Percentiles rank a stretch among this genome's conserved stretches.
Conservation (phyloP, 2,797 vertebrate species). For the Ceryle rudis region DNA sequence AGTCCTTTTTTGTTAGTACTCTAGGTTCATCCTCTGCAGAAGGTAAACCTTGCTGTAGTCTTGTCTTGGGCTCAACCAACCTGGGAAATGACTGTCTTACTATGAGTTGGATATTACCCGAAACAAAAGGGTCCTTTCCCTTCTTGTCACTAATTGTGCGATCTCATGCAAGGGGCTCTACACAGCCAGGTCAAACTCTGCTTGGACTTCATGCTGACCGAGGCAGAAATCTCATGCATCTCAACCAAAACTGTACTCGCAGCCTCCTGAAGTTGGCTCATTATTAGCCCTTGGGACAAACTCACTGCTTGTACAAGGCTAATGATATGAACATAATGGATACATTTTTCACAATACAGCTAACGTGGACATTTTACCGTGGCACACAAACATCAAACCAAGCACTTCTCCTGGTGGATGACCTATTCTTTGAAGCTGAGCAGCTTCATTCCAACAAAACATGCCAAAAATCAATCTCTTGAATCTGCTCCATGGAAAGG, state of each 20-base stretch:
- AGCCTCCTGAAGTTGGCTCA: not conserved
- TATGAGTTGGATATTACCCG: not conserved
- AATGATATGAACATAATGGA: not conserved
- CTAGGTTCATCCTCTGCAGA: not conserved
- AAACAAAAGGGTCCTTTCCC: not conserved
- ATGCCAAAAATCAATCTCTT: not conserved
- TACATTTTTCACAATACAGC: slow-evolving; percentile 15
- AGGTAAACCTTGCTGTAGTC: not conserved
- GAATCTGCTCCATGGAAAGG: not conserved
- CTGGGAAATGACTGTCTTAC: not conserved
- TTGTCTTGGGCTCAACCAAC: not conserved
- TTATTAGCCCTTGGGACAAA: not conserved
- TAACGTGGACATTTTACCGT: not conserved
- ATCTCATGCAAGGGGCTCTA: not conserved
- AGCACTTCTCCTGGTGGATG: slow-evolving; percentile 14
- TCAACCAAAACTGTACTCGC: not conserved
- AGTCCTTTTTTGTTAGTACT: not conserved
- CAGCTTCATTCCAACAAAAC: not conserved
- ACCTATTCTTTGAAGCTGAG: not conserved
- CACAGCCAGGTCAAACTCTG: not conserved
- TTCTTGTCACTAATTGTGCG: not conserved
- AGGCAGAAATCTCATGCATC: not conserved
- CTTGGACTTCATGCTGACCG: not conserved
- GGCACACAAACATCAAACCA: not conserved
- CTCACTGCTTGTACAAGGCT: not conserved